A percentile compares a stretch with the other conserved stretches of the same genome.
Conservation (phyloP, 53 echinoderm and acorn worm species). For the Mesocentrotus franciscanus region DNA sequence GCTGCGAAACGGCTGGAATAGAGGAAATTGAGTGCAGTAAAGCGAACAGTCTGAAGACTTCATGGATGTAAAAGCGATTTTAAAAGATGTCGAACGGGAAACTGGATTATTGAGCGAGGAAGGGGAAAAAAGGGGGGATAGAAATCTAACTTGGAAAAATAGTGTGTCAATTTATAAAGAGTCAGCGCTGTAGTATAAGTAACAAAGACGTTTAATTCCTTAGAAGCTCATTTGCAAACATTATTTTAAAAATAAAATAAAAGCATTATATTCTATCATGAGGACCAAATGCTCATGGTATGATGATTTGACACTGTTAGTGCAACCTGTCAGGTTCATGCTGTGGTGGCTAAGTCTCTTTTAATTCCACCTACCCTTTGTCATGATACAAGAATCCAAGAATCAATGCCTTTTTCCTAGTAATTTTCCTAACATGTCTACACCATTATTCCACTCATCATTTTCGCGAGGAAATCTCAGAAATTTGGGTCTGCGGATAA, state of each 20-base stretch:
- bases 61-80: background rate
- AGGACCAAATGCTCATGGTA: too few species aligned
- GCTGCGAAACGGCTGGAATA: background rate
- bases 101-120: background rate
- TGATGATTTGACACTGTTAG: too few species aligned
- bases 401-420: background rate
- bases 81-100: background rate
- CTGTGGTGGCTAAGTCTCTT: background rate
- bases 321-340: too few species aligned
- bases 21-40: conserved; percentile 29
- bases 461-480: conserved; percentile 25
- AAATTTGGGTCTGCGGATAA: conserved; percentile 55
- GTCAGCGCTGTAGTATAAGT: background rate
- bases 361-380: background rate
- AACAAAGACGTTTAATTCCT: background rate
- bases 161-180: too few species aligned
- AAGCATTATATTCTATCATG: too few species aligned
- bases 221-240: background rate
- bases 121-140: background rate
- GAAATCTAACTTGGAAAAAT: background rate
- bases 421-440: background rate
- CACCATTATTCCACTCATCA: background rate
- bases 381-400: background rate
- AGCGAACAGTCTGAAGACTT: background rate
- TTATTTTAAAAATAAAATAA: too few species aligned